A percentile compares a stretch with the other conserved stretches of the same genome.
phyloP scores from a whole-genome alignment of 2,797 vertebrate species.

The Spea hammondii region DNA sequence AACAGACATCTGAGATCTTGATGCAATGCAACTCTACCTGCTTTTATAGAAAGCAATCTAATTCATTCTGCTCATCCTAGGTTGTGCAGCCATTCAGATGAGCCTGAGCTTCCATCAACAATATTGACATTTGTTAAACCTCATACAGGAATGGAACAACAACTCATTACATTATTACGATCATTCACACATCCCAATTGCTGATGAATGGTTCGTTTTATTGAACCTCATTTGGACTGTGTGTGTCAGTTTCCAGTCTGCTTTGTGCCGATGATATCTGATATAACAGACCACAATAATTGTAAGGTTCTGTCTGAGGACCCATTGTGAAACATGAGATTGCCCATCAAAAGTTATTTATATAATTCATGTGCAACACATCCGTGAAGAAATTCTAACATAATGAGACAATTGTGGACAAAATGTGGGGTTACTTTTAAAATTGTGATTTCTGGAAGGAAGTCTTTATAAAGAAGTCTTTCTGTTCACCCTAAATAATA shows the following conservation, averaged over 20 bases:
- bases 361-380: neutral
- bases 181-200: neutral
- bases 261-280: neutral
- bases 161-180: neutral
- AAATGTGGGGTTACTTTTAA: neutral
- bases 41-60: too few species aligned
- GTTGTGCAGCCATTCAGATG: neutral
- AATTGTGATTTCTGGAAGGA: neutral
- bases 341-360: neutral
- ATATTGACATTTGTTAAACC: neutral
- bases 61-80: neutral
- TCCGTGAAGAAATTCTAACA: neutral
- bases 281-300: neutral
- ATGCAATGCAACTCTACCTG: neutral
- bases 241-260: neutral
- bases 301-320: neutral
- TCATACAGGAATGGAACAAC: neutral
- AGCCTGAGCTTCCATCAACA: neutral
- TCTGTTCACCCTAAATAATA: neutral
- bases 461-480: neutral
- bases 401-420: neutral
- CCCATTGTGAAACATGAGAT: neutral
- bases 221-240: slow-evolving; percentile 2
- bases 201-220: neutral
- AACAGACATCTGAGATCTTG: too few species aligned